phyloP scores from a whole-genome alignment of 2,888 invertebrate genomes.

The Eristalis arbustorum region DNA sequence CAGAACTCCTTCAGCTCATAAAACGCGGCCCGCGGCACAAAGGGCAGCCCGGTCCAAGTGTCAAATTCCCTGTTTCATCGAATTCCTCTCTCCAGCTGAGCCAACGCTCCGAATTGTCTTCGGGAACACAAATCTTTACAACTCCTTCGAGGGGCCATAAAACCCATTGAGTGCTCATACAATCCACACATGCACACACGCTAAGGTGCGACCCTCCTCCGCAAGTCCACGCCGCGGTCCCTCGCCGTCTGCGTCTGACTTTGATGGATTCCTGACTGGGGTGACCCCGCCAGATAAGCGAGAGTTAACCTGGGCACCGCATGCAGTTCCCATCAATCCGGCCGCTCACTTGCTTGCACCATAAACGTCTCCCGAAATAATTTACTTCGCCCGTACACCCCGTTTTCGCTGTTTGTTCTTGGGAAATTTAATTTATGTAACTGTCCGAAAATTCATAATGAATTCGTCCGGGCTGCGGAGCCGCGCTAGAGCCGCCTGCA shows the following conservation, averaged over 20 bases:
- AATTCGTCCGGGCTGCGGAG: slow-evolving; percentile 37
- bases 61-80: slow-evolving; percentile 18
- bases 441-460: slow-evolving; percentile 60
- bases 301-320: slow-evolving; percentile 6
- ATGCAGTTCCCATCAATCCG: slow-evolving; percentile 31
- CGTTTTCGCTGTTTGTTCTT: slow-evolving; percentile 24
- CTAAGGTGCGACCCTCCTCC: slow-evolving; percentile 31
- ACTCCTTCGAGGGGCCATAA: slow-evolving; percentile 43
- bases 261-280: slow-evolving; percentile 19
- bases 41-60: slow-evolving; percentile 9
- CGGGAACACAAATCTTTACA: slow-evolving; percentile 36
- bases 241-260: not conserved
- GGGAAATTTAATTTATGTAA: slow-evolving; percentile 54
- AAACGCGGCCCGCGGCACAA: slow-evolving; percentile 13
- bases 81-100: slow-evolving; percentile 45
- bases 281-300: slow-evolving; percentile 6
- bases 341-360: slow-evolving; percentile 21
- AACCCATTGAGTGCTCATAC: slow-evolving; percentile 44
- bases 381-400: slow-evolving; percentile 16
- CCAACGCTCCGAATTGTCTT: slow-evolving; percentile 9
- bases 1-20: slow-evolving; percentile 11
- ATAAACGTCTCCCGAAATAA: slow-evolving; percentile 53
- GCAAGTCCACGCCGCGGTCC: not conserved
- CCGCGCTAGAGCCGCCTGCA: not conserved
- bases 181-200: slow-evolving; percentile 3